Evolutionary conservation across 2,113 vertebrate genomes (phyloP).

Genomic region (Chamaetylas fuelleborni): DNA sequence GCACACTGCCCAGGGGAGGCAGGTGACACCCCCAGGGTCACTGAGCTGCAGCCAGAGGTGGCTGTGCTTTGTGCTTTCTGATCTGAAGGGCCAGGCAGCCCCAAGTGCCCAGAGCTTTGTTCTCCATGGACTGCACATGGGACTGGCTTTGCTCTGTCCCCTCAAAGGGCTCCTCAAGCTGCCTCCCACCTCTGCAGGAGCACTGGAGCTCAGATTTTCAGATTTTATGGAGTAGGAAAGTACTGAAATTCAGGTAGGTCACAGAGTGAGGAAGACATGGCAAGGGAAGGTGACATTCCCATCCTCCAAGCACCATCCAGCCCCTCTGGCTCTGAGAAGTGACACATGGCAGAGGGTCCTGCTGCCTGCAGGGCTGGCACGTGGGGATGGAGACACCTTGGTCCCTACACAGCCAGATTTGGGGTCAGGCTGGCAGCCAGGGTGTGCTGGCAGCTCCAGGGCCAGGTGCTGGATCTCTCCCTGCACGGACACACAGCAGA

Average conservation of each 20-base stretch:
- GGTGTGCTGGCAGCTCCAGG: neutral
- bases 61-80: neutral
- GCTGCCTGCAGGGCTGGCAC: neutral
- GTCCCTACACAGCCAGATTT: neutral
- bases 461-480: neutral
- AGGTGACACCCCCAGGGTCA: neutral
- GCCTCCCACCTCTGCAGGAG: neutral
- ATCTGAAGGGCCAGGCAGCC: no score
- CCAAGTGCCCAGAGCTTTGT: accelerated
- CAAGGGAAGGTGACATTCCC: accelerated
- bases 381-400: accelerated
- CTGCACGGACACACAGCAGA: accelerated
- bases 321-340: neutral
- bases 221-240: neutral
- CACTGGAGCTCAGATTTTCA: neutral
- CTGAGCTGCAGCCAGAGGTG: neutral
- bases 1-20: accelerated
- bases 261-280: neutral
- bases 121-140: accelerated
- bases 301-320: neutral
- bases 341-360: neutral
- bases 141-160: neutral
- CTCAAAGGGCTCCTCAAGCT: neutral
- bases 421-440: neutral
- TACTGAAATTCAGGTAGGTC: neutral